Evolutionary conservation across 1,140 invertebrate genomes (phyloP).

Genomic region (Adoxophyes honmai): DNA sequence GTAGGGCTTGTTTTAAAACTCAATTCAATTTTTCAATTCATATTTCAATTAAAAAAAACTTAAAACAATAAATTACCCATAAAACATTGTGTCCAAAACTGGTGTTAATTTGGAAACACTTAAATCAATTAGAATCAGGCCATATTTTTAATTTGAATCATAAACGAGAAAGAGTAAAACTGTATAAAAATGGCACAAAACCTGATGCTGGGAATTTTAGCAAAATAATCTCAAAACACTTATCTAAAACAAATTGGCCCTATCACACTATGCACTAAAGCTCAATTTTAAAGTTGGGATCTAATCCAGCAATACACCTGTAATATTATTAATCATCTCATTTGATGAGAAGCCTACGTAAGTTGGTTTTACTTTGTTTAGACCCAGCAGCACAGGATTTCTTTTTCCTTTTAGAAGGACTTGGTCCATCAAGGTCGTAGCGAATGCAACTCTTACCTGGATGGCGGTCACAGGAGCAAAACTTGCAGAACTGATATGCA

Average conservation of each 20-base stretch:
- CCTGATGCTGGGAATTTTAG: constrained; percentile 3
- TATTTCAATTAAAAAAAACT: not conserved
- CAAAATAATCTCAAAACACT: constrained; percentile 15
- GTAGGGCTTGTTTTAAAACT: constrained; percentile 3
- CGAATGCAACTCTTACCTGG: constrained; percentile 54
- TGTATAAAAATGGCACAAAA: constrained; percentile 13
- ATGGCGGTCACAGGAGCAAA: constrained; percentile 57
- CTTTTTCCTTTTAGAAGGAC: constrained; percentile 70
- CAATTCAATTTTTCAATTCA: too few relatives aligned
- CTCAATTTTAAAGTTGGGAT: not conserved
- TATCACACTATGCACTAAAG: not conserved
- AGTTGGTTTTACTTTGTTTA: constrained; percentile 65
- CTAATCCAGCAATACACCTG: not conserved
- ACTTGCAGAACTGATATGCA: constrained; percentile 59
- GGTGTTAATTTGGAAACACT: not conserved
- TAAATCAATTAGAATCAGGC: too few relatives aligned
- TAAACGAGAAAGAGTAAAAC: not conserved
- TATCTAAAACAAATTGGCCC: constrained; percentile 3
- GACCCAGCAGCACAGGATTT: constrained; percentile 49
- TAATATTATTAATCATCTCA: constrained; percentile 2
- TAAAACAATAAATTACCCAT: not conserved
- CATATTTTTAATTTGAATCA: not conserved
- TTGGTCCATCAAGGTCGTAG: constrained; percentile 64
- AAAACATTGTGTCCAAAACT: not conserved
- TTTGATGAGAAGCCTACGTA: constrained; percentile 46